A percentile compares a stretch with the other conserved stretches of the same genome.
phyloP scores from a whole-genome alignment of 2,888 invertebrate genomes.

The Epinotia nisella region DNA sequence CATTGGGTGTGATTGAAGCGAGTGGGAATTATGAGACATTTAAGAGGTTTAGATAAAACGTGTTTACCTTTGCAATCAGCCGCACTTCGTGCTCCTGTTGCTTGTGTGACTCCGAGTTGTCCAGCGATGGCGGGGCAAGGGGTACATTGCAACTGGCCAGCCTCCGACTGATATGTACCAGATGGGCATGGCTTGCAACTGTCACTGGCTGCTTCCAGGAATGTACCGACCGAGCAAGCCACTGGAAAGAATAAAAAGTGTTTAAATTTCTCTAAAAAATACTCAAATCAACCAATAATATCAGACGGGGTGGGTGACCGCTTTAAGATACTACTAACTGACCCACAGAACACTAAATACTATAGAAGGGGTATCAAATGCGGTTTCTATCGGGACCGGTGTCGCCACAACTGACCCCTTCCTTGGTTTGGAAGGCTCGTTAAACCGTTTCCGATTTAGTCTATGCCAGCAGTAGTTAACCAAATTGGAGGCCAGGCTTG shows the following conservation, averaged over 20 bases:
- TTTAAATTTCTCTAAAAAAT: conserved; percentile 18
- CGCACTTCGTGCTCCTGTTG: conserved; percentile 93
- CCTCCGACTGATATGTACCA: conserved; percentile 97
- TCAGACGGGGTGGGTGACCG: too few species aligned
- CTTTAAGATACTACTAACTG: background rate
- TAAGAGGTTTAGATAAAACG: too few species aligned
- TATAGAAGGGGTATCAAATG: too few species aligned
- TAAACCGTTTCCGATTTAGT: too few species aligned
- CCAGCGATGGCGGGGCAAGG: conserved; percentile 96
- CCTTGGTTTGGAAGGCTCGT: background rate
- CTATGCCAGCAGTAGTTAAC: too few species aligned
- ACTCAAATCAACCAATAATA: background rate
- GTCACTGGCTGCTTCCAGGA: conserved; percentile 90
- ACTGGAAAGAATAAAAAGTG: conserved; percentile 77
- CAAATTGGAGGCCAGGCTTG: background rate
- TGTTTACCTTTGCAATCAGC: conserved; percentile 92
- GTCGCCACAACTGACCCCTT: too few species aligned
- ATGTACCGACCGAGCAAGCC: conserved; percentile 96
- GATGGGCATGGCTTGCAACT: conserved; percentile 93
- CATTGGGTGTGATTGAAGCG: too few species aligned
- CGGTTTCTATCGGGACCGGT: too few species aligned
- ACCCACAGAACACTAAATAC: too few species aligned
- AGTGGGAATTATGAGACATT: too few species aligned
- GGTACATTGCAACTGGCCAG: conserved; percentile 94
- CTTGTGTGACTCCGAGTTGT: conserved; percentile 94